Evolutionary conservation across 2,797 vertebrate genomes (phyloP), one percentile per base, ranked within the genome.

Genomic region (Crypturellus tataupa): DNA sequence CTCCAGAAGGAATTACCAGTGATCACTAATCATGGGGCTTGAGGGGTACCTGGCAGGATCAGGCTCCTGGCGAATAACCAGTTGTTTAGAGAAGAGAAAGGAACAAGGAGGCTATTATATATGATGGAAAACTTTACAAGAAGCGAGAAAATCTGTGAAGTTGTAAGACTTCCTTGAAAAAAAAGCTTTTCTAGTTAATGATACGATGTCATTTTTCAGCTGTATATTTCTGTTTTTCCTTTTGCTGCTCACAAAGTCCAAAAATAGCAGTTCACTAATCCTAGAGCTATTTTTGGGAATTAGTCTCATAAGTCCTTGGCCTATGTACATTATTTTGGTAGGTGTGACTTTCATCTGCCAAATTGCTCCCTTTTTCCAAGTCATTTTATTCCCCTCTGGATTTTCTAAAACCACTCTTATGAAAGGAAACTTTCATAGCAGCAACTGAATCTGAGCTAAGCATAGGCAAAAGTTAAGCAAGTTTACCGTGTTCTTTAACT

Each of bases 311-410:
- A 87, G 0, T 55, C n/a, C 53, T 88, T 47, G 67, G 70, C 42
- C 80, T 33, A 53, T 47, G 63, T 63, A 72, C 37, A 12, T 71
- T 94, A 68, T 97, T 94, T 95, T 86, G 51, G 58, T 94, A 95
- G 91, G 75, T 93, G 78, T 33, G 21, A 69, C 53, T 18, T 85
- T 80, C 87, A 68, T 77, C 35, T 88, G 60, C 78, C 68, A 85
- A 73, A 77, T 27, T 88, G 9, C 25, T 84, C 21, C 83, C 10
- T 55, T 90, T 95, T 94, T 62, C 85, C 42, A 65, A 46, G 10
- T 77, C 63, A 68, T 77, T 94, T 86, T 94, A 44, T 87, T 13
- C 51, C 68, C 86, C 29, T 49, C 7, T 27, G 20, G 31, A 25
- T 69, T 70, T 73, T 64, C 18, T 8, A 4, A 8, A 15, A 51